Conservation (phyloP, 2,888 invertebrate species). For the Rhimphoctona megacephalus region DNA sequence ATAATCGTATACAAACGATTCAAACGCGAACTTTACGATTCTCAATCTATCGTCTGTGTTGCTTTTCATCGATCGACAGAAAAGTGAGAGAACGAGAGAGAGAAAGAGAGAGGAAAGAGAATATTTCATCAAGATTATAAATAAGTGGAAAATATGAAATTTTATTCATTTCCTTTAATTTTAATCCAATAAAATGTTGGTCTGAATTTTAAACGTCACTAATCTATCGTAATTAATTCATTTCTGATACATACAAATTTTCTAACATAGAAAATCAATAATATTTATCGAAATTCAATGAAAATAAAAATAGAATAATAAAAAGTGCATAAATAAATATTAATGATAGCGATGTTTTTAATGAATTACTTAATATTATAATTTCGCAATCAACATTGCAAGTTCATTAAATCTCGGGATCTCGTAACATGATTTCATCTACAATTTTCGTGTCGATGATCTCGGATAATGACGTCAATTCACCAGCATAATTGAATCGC, state of each 20-base stretch:
- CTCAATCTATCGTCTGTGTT: background rate
- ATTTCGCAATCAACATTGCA: background rate
- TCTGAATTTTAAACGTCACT: no score
- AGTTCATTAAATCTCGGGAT: background rate
- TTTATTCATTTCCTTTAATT: background rate
- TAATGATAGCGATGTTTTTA: no score
- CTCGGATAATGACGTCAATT: conserved; percentile 26
- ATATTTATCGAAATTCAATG: no score
- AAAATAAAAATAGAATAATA: background rate
- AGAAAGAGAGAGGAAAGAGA: no score
- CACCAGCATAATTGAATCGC: conserved; percentile 4
- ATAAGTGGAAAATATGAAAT: no score
- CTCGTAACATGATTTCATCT: conserved; percentile 14
- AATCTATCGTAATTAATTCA: background rate
- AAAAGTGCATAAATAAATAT: background rate
- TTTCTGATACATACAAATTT: background rate
- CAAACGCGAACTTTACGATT: background rate
- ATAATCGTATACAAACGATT: conserved; percentile 1
- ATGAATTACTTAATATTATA: background rate
- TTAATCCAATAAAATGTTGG: no score
- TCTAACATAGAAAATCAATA: background rate
- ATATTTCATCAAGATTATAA: no score
- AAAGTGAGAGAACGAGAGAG: background rate
- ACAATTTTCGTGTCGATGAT: conserved; percentile 29
- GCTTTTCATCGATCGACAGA: background rate